phyloP scores from a whole-genome alignment of 2,113 vertebrate genomes.

The Rhabdomys dilectus region DNA sequence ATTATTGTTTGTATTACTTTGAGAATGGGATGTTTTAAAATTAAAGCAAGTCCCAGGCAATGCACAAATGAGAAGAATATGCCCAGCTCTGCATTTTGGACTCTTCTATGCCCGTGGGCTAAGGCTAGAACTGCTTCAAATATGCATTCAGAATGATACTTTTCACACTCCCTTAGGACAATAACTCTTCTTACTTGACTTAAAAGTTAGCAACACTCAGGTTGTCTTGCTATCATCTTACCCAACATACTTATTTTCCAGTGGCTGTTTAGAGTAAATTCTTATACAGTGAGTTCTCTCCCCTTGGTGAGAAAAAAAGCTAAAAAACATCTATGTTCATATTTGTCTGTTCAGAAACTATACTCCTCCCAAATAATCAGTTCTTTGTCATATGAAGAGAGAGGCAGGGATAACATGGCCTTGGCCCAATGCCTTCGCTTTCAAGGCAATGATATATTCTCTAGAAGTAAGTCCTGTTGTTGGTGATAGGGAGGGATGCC shows the following conservation, averaged over 20 bases:
- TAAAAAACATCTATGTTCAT: neutral
- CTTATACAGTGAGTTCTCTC: neutral
- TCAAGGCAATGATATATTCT: neutral
- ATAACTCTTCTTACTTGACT: constrained; percentile 6
- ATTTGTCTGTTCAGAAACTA: neutral
- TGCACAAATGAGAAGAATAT: neutral
- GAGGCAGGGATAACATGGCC: neutral
- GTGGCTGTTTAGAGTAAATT: neutral
- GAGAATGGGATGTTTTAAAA: neutral
- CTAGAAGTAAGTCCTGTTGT: neutral
- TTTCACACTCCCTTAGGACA: neutral
- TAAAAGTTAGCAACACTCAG: neutral
- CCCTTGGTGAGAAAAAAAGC: neutral
- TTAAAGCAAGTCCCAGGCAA: constrained; percentile 36
- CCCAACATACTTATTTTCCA: neutral
- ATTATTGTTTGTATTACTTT: constrained; percentile 1
- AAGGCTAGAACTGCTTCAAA: neutral
- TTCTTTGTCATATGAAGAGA: neutral
- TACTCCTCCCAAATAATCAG: neutral
- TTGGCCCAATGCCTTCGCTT: neutral
- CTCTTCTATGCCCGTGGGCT: neutral
- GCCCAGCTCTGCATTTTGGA: neutral
- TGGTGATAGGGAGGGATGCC: neutral
- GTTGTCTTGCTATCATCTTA: neutral
- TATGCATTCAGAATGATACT: neutral